Conservation (phyloP, 64 coral and sea anemone species). For the Cladopsammia gracilis region DNA sequence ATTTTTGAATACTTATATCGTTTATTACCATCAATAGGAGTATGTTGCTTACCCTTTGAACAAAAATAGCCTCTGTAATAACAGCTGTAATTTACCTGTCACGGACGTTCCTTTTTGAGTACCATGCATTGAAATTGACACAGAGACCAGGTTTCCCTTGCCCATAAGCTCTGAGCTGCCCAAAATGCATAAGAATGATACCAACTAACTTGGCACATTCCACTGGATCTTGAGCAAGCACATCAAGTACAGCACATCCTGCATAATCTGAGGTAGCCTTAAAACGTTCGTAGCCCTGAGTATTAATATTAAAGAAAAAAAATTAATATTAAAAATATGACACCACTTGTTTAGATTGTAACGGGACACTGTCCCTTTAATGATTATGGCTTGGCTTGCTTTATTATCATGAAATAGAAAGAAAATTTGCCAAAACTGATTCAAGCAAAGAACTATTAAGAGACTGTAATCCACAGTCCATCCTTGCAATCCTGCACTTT, state of each 20-base stretch:
- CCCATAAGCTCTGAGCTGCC: background rate
- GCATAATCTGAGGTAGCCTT: background rate
- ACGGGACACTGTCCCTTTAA: too few species aligned
- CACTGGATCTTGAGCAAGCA: constrained; percentile 11
- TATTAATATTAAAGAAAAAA: too few species aligned
- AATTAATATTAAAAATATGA: too few species aligned
- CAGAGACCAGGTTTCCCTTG: background rate
- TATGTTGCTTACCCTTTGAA: background rate
- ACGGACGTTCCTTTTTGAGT: background rate
- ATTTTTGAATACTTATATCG: background rate
- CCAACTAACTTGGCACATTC: constrained; percentile 30
- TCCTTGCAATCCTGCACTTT: too few species aligned
- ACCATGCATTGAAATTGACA: background rate
- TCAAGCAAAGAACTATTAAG: too few species aligned
- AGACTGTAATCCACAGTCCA: too few species aligned
- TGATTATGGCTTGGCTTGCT: too few species aligned
- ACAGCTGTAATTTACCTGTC: background rate
- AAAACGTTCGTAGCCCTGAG: background rate
- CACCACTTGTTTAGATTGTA: too few species aligned
- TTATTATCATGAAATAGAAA: too few species aligned
- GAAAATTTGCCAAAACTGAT: too few species aligned
- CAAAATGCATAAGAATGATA: constrained; percentile 25
- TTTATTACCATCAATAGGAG: background rate
- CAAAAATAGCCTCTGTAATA: constrained; percentile 14
- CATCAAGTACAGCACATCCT: constrained; percentile 1